Base-by-base conservation (phyloP, 2,113 vertebrate species). In the Macaca mulatta region DNA sequence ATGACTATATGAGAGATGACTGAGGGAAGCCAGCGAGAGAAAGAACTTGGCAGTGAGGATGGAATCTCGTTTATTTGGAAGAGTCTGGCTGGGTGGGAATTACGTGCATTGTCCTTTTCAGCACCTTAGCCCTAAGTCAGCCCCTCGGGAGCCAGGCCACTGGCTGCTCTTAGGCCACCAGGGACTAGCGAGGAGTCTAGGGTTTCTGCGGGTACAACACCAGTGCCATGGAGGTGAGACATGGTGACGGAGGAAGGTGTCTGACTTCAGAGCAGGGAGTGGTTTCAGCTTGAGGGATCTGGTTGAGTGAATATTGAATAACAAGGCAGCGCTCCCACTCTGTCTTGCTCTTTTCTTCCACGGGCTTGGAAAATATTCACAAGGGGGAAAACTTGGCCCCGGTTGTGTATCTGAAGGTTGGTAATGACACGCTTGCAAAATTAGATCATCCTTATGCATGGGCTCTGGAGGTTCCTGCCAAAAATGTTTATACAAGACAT, bases 401-500 rank as follows among this genome's bases (percentile, higher is more conserved):
- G n/a, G 40, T 79, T 94, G 72, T 96, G 48, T 85, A 89, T 97
- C 90, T 72, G 80, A 98, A 97, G 93, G 95, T 93, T 97, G 84
- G 88, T 96, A 93, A 97, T 87, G 97, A 98, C 88, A 97, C 74
- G n/a, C 97, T 98, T 98, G 95, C 98, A 98, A 96, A 97, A 97
- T 98, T 97, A 98, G 98, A 96, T 98, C 97, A 98, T 98, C 91
- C 92, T 93, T 95, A 64, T 94, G 91, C 93, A 77, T 87, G 86
- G 94, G 69, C 93, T 88, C 3, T 69, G 88, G 90, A 67, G 87
- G 57, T 91, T 93, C 35, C 91, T 97, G 96, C 98, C 96, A 97
- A 52, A 92, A 96, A 83, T 96, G 78, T 95, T 98, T 97, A 94
- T 79, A 95, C 38, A 86, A 93, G 94, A 97, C 90, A 8, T 1